Percentiles rank a stretch among this genome's conserved stretches.
These are phyloP conservation scores for Loriculus beryllinus DNA, from an alignment of 2,797 vertebrate species.

Conservation along the genomic window DNA sequence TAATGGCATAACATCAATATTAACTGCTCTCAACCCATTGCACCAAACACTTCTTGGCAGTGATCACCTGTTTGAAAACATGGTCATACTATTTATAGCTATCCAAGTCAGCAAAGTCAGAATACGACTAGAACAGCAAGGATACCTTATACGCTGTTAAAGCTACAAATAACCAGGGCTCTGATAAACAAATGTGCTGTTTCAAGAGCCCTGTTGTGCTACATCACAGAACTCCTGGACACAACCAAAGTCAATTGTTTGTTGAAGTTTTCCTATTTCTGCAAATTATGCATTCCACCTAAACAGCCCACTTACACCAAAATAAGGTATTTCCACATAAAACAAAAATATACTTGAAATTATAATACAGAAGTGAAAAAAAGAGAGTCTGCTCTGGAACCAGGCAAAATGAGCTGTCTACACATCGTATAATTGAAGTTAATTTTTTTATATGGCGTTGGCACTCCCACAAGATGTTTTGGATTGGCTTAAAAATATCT, in stretches of 20 bases:
- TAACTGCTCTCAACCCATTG: neutral
- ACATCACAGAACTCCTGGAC: neutral
- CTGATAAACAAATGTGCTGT: neutral
- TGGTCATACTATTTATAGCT: neutral
- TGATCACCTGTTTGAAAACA: neutral
- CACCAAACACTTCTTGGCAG: neutral
- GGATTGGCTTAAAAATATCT: neutral
- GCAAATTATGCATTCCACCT: neutral
- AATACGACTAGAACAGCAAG: neutral
- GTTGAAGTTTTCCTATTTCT: neutral
- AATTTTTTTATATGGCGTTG: neutral
- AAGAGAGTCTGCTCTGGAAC: neutral
- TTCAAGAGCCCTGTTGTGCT: neutral
- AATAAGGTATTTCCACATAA: neutral
- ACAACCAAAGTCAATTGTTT: neutral
- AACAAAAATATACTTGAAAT: slow-evolving; percentile 8
- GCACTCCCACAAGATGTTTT: neutral
- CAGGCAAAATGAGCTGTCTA: neutral
- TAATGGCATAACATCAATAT: neutral
- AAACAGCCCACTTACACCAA: neutral
- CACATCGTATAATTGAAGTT: neutral
- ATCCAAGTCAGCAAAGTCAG: neutral
- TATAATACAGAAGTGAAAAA: neutral
- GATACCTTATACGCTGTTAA: too few species aligned
- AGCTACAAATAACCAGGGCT: neutral